phyloP scores from a whole-genome alignment of 2,113 vertebrate genomes.

The Hucho hucho region DNA sequence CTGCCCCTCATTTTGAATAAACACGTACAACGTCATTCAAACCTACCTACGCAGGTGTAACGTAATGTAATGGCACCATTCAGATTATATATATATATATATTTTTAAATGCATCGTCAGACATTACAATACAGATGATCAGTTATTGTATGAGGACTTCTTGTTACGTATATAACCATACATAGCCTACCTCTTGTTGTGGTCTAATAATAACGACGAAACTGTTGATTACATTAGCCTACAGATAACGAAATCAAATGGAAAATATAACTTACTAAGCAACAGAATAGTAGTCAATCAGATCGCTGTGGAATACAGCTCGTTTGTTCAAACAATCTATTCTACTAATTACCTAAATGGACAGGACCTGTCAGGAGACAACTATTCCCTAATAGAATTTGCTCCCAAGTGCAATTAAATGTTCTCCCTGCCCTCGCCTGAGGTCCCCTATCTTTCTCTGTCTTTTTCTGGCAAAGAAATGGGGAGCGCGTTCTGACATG shows the following conservation, averaged over 20 bases:
- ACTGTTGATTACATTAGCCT: neutral
- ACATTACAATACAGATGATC: no score
- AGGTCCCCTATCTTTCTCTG: slow-evolving; percentile 53
- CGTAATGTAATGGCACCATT: no score
- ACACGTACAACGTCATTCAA: no score
- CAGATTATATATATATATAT: no score
- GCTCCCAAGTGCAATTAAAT: slow-evolving; percentile 98
- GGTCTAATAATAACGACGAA: neutral
- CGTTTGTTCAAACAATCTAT: slow-evolving; percentile 73
- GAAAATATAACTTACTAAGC: slow-evolving; percentile 1
- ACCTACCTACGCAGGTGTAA: no score
- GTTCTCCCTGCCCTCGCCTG: slow-evolving; percentile 79
- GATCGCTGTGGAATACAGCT: slow-evolving; percentile 50
- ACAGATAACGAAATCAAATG: slow-evolving; percentile 1
- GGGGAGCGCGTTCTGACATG: slow-evolving; percentile 13
- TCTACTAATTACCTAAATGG: slow-evolving; percentile 94
- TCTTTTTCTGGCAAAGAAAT: slow-evolving; percentile 46
- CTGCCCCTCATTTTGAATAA: no score
- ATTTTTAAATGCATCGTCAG: no score
- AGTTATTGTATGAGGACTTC: no score
- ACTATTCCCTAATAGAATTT: slow-evolving; percentile 98
- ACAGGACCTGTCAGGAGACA: slow-evolving; percentile 83
- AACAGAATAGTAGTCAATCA: neutral
- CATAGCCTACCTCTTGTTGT: no score
- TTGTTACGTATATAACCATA: no score